Evolutionary conservation across 1,140 invertebrate species (phyloP).

Genomic region (Pseudobourletiella spinata): DNA sequence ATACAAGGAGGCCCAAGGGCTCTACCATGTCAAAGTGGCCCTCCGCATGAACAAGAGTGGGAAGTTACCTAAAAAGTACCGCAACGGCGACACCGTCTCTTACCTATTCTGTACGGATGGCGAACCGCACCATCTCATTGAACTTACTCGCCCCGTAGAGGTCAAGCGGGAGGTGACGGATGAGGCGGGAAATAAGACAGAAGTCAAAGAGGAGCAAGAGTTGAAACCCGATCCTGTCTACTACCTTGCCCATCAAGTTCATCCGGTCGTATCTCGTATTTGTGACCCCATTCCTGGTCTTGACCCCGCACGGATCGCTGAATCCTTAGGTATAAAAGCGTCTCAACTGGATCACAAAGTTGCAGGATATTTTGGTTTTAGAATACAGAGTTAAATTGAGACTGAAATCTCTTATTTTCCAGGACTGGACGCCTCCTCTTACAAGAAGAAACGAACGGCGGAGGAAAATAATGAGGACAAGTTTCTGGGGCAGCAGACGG

Average conservation of each 20-base stretch:
- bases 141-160: constrained; percentile 4
- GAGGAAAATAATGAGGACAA: constrained; percentile 48
- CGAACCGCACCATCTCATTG: constrained; percentile 25
- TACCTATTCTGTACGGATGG: constrained; percentile 75
- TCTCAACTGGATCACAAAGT: too few relatives aligned
- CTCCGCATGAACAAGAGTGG: constrained; percentile 69
- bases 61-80: constrained; percentile 60
- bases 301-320: constrained; percentile 78
- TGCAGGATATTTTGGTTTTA: too few relatives aligned
- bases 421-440: constrained; percentile 48
- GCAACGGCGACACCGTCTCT: constrained; percentile 86
- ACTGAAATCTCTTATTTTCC: too few relatives aligned
- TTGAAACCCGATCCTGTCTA: constrained; percentile 72
- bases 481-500: constrained; percentile 43
- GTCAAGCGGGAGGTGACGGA: constrained; percentile 46
- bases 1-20: constrained; percentile 73
- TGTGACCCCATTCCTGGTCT: constrained; percentile 93
- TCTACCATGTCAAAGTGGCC: constrained; percentile 90
- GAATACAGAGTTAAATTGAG: too few relatives aligned
- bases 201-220: constrained; percentile 83
- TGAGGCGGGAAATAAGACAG: constrained; percentile 79
- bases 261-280: constrained; percentile 86
- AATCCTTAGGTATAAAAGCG: constrained; percentile 60
- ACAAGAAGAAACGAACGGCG: constrained; percentile 39
- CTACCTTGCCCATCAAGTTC: constrained; percentile 78